Conservation (phyloP, 2,113 vertebrate species). For the Scomber japonicus region DNA sequence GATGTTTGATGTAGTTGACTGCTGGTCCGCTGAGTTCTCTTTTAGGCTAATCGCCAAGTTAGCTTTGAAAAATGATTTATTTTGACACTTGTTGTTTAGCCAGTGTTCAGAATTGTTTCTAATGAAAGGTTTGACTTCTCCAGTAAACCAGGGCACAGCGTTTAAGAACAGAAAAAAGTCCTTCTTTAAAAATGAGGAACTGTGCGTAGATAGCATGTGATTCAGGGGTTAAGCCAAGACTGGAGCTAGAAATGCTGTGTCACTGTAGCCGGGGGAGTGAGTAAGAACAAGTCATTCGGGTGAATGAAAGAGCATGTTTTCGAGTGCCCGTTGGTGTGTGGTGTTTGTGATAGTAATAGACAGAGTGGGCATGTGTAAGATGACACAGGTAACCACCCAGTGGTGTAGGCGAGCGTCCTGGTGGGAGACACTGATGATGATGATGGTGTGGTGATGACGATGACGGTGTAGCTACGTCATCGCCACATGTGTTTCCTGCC, state of each 20-base stretch:
- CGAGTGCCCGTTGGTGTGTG: slow-evolving; percentile 52
- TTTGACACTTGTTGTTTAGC: not conserved
- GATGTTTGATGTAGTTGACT: not conserved
- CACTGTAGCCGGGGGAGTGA: slow-evolving; percentile 60
- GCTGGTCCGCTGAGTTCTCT: not conserved
- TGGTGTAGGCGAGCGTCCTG: slow-evolving; percentile 54
- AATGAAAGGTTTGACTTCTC: not conserved
- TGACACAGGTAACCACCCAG: slow-evolving; percentile 70
- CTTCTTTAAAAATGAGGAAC: slow-evolving; percentile 18
- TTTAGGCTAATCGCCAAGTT: not conserved
- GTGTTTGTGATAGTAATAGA: slow-evolving; percentile 34
- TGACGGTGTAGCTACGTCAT: slow-evolving; percentile 74
- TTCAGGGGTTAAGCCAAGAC: slow-evolving; percentile 56
- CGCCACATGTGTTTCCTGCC: slow-evolving; percentile 71
- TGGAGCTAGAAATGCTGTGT: slow-evolving; percentile 67
- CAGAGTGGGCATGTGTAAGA: slow-evolving; percentile 51
- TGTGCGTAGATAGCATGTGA: slow-evolving; percentile 37
- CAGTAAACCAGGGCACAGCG: not conserved
- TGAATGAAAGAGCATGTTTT: slow-evolving; percentile 58
- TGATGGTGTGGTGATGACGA: slow-evolving; percentile 31
- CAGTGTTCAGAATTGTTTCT: not conserved
- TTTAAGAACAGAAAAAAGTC: not conserved
- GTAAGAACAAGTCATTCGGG: slow-evolving; percentile 24
- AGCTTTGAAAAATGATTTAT: not conserved
- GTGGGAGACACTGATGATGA: slow-evolving; percentile 59